Base-by-base conservation (phyloP, 2,797 vertebrate genomes). In the Pelobates cultripes region DNA sequence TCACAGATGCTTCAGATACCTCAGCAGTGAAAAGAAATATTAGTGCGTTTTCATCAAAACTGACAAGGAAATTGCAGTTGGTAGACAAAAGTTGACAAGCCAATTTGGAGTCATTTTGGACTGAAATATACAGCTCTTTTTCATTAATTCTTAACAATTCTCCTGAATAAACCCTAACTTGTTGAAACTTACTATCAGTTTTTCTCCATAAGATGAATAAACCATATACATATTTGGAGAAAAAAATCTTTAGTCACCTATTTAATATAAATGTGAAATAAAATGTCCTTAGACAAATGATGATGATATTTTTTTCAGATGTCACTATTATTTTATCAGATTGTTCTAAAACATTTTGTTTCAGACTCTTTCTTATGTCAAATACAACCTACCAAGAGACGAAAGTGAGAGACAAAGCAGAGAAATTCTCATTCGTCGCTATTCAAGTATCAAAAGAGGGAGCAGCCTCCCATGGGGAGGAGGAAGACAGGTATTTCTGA, bases 391-490 rank as follows among this genome's bases (percentile, higher is more conserved):
- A 78, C 95, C 94, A 72, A 89, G 82, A 9, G 89, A 88, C 47
- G 71, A 79, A 7, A 89, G 92, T 0, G 94, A 98, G 71, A 92
- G 83, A 73, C 94, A 94, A 70, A 91, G 91, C 0, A 95, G 89
- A 85, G 98, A 99, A 93, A 99, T 99, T 67, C 93, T 99, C 71
- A 95, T 98, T 80, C 93, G 96, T 44, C 93, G 94, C 4, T 96
- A 96, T 0, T 85, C 93, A 82, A 95, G 94, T 68, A 72, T 91
- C 78, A 92, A 93, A 80, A 95, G 92, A 81, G 92, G 91, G 40
- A 89, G 88, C 83, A 94, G 91, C 75, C 84, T 94, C 70, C 93
- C 92, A 0, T 91, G 90, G 91, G 89, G 81, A 45, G 87, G 86
- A 77, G 89, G 81, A 47, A 88, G 86, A 77, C 89, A 4, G 90